Percentiles rank a stretch among this genome's conserved stretches.
Conservation (phyloP, 2,888 invertebrate species). For the Drosophila antonietae region DNA sequence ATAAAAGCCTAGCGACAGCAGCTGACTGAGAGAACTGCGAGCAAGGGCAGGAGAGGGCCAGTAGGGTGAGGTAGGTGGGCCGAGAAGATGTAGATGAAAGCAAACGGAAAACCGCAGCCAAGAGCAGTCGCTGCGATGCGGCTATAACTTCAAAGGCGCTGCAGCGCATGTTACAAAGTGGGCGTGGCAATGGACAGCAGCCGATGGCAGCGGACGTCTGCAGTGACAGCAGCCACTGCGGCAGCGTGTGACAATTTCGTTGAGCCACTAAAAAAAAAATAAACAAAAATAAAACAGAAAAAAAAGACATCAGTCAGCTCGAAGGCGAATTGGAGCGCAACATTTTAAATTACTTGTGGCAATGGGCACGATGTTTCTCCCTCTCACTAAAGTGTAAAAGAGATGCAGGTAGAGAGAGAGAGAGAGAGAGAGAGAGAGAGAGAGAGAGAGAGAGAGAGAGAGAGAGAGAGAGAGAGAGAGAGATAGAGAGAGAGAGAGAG, state of each 20-base stretch:
- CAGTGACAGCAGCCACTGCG: conserved; percentile 24
- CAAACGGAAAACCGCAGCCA: conserved; percentile 54
- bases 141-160: conserved; percentile 55
- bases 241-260: conserved; percentile 62
- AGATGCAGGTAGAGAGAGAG: background rate
- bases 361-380: conserved; percentile 50
- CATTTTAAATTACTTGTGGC: conserved; percentile 69
- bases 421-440: background rate
- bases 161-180: conserved; percentile 29
- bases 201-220: background rate
- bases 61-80: conserved; percentile 6
- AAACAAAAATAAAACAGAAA: conserved; percentile 1
- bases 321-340: conserved; percentile 66
- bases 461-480: background rate
- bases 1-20: conserved; percentile 49
- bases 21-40: background rate
- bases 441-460: background rate
- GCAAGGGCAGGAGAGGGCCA: background rate
- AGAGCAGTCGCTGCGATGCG: conserved; percentile 24
- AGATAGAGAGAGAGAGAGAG: background rate
- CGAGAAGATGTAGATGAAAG: conserved; percentile 39
- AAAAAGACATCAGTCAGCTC: conserved; percentile 51
- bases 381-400: conserved; percentile 6
- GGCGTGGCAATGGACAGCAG: conserved; percentile 35
- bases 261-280: conserved; percentile 26